Percentiles rank a stretch among this genome's conserved stretches.
phyloP scores from a whole-genome alignment of 92 coral and sea anemone genomes.

The Desmophyllum pertusum region DNA sequence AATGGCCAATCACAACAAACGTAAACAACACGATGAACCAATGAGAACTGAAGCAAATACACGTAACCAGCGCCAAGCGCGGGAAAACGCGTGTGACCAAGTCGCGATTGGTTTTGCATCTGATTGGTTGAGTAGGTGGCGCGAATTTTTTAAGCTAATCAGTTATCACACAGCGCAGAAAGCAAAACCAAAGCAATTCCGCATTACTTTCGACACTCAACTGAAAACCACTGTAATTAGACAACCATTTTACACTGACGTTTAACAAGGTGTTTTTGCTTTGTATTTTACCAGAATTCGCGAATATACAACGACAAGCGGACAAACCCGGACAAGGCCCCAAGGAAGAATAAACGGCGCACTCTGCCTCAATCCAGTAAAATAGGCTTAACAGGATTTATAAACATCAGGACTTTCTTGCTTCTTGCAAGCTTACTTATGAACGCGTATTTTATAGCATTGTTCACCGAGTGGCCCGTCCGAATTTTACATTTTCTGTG shows the following conservation, averaged over 20 bases:
- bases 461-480: constrained; percentile 27
- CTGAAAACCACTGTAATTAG: background rate
- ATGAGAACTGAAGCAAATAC: no score
- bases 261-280: background rate
- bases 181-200: no score
- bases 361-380: background rate
- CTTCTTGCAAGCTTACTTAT: constrained; percentile 20
- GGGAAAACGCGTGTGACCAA: no score
- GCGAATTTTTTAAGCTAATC: no score
- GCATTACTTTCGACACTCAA: no score
- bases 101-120: no score
- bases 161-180: no score
- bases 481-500: constrained; percentile 8
- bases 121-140: no score
- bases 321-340: background rate
- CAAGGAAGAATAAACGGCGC: constrained; percentile 1
- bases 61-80: no score
- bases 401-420: background rate
- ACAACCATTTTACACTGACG: no score
- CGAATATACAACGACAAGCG: background rate
- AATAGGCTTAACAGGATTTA: background rate
- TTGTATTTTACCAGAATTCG: background rate
- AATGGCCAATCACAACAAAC: no score
- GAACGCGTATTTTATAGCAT: constrained; percentile 16
- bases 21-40: no score